phyloP scores from a whole-genome alignment of 2,797 vertebrate genomes.

The Ambastaia sidthimunki region DNA sequence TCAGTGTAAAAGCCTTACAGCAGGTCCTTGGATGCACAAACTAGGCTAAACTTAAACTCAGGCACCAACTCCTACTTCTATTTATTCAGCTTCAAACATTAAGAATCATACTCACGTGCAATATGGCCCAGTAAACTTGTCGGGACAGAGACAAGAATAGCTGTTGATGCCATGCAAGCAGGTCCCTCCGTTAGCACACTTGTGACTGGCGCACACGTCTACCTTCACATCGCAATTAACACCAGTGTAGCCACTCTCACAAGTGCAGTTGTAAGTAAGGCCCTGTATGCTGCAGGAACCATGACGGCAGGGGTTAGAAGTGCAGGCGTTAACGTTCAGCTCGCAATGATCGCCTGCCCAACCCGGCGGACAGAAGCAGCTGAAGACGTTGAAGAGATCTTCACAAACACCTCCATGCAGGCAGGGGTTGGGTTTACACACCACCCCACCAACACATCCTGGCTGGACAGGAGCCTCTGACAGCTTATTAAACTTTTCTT shows the following conservation, averaged over 20 bases:
- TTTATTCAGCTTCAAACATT: not conserved
- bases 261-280: conserved; percentile 79
- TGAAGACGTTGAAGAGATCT: conserved; percentile 81
- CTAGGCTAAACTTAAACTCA: conserved; percentile 22
- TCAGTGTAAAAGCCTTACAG: conserved; percentile 9
- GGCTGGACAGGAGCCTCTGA: conserved; percentile 60
- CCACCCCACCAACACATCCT: conserved; percentile 75
- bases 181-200: conserved; percentile 85
- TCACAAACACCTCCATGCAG: conserved; percentile 80
- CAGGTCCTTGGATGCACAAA: not conserved
- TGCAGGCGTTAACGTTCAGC: conserved; percentile 75
- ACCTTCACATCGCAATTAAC: conserved; percentile 78
- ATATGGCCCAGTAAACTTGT: conserved; percentile 86
- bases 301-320: conserved; percentile 83
- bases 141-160: conserved; percentile 84
- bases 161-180: conserved; percentile 80
- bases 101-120: conserved; percentile 81
- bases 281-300: conserved; percentile 83
- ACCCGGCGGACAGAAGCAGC: conserved; percentile 79
- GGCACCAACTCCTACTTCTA: not conserved
- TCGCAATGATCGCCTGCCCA: conserved; percentile 84
- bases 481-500: conserved; percentile 83
- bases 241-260: conserved; percentile 82
- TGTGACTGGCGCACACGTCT: conserved; percentile 81
- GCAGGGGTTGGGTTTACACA: conserved; percentile 84